A percentile compares a stretch with the other conserved stretches of the same genome.
These are phyloP conservation scores for Cygnus buccinator DNA, from an alignment of 2,113 vertebrate species.

Conservation along the genomic window DNA sequence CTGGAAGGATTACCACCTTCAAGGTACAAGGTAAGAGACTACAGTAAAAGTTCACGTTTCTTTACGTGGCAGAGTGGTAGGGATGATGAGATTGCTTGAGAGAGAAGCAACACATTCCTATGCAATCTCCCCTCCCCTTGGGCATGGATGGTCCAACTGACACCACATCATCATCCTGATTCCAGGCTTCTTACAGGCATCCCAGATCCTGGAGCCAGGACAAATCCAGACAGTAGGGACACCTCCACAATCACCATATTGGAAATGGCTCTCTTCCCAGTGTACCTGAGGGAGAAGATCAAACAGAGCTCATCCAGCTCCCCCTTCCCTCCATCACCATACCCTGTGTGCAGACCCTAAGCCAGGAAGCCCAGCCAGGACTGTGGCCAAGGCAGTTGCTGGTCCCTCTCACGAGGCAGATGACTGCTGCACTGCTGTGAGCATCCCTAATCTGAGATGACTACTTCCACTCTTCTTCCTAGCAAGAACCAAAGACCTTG, in stretches of 20 bases:
- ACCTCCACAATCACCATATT: conserved; percentile 74
- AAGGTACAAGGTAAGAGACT: background rate
- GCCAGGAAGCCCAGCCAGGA: background rate
- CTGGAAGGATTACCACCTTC: background rate
- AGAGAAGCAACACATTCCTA: background rate
- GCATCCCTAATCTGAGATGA: background rate
- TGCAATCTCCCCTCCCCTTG: background rate
- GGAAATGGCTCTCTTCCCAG: conserved; percentile 57
- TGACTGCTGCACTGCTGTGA: background rate
- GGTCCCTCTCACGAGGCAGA: background rate
- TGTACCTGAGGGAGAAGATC: conserved; percentile 52
- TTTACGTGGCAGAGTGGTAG: background rate
- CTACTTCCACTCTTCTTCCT: background rate
- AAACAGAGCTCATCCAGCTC: background rate
- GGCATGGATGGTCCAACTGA: background rate
- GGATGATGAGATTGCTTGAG: background rate
- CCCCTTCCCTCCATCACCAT: background rate
- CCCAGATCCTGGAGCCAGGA: conserved; percentile 8
- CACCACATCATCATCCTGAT: background rate
- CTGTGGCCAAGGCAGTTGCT: background rate
- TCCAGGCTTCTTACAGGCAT: conserved; percentile 52
- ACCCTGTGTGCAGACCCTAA: background rate
- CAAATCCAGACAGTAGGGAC: conserved; percentile 68
- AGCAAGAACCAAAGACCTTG: background rate
- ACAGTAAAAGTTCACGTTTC: background rate